Base-by-base conservation (phyloP, 92 coral and sea anemone species). In the Parazoanthus darwini region DNA sequence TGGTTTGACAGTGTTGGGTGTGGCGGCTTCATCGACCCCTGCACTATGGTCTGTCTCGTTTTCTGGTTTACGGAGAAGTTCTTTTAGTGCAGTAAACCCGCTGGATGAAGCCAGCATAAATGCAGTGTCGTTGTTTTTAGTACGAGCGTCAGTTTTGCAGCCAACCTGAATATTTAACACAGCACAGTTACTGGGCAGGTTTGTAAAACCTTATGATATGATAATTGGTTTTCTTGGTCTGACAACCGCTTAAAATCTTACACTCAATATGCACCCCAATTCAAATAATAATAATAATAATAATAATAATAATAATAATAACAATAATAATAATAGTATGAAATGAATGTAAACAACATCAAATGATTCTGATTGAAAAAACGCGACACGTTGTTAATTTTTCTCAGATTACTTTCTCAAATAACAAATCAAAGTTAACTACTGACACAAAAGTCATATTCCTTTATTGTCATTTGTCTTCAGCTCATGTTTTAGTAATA, bases 41-140 rank as follows among this genome's bases (percentile, higher is more conserved):
- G 29, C 81, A 18, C 13, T 63, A 7, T 78, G 20, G 22, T 46
- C 37, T 44, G 22, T 16, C 3, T 46, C 81, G 26, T n/a, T 25
- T 2, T 63, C 81, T 78, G 63, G 35, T 8, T 78, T 37, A 20
- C 81, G 58, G 29, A 78, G 65, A 23, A 78, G 81, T 38, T 78
- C 81, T 44, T 78, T 78, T 4, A 78, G 59, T 78, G 65, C 59
- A 78, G 63, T 78, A 11, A 42, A 77, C 44, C 81, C 81, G 29
- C 54, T 43, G 11, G 81, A 20, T 77, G 81, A 39, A 9, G 81
- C 81, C 36, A 77, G 44, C 81, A 77, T 77, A n/a, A 43, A 77
- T 6, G 81, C 81, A 20, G 81, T 77, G 4, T 77, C 59, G 80
- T 77, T 77, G 81, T 75, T 75, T 35, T 77, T 77, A 63, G 50